These are phyloP conservation scores for Dysdera silvatica DNA, from an alignment of 1,140 invertebrate species.

Conservation along the genomic window DNA sequence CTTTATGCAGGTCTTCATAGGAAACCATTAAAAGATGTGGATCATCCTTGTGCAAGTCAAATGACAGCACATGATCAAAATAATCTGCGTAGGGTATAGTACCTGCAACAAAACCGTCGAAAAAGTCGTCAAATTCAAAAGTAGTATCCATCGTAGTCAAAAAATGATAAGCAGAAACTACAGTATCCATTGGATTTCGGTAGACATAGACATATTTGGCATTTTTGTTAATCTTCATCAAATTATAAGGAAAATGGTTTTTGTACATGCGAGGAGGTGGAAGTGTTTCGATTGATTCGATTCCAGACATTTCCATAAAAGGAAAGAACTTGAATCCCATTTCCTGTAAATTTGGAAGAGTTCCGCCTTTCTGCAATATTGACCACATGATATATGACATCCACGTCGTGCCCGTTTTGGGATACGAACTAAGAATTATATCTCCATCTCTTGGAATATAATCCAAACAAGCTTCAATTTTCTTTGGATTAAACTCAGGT, in stretches of 20 bases:
- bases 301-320: conserved; percentile 19
- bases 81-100: too few relatives aligned
- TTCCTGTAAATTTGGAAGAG: not conserved
- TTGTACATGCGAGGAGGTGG: conserved; percentile 42
- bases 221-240: conserved; percentile 50
- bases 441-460: conserved; percentile 29
- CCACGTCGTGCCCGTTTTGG: conserved; percentile 35
- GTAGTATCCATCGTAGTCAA: too few relatives aligned
- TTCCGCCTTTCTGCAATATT: conserved; percentile 12
- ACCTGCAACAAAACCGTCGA: too few relatives aligned
- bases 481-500: not conserved
- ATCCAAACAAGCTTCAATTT: conserved; percentile 13
- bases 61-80: too few relatives aligned
- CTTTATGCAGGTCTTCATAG: too few relatives aligned
- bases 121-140: too few relatives aligned
- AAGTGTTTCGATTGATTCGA: not conserved
- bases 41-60: too few relatives aligned
- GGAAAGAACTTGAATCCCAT: not conserved
- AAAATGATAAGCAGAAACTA: conserved; percentile 75
- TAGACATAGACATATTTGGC: conserved; percentile 63
- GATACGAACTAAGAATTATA: conserved; percentile 31
- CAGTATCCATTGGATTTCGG: conserved; percentile 75
- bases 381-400: conserved; percentile 25
- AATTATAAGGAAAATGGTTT: conserved; percentile 63
- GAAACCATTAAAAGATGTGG: too few relatives aligned